Conservation (phyloP, 1,140 invertebrate species). For the Papilio dardanus region DNA sequence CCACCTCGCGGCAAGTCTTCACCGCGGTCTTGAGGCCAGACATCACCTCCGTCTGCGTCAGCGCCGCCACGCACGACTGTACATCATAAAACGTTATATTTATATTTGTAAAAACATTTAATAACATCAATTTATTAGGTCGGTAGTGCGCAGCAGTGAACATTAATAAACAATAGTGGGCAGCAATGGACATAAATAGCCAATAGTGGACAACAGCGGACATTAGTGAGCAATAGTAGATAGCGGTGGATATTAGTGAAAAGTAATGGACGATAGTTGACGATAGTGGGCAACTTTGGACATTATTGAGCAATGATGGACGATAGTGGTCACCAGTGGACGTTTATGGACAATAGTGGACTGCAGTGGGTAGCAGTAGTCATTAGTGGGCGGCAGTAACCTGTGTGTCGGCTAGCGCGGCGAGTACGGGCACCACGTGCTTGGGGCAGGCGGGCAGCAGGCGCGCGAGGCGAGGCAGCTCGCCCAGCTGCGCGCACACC, state of each 20-base stretch:
- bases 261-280: background rate
- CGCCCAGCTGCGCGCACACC: constrained; percentile 95
- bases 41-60: constrained; percentile 92
- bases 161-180: background rate
- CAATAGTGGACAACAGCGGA: no score
- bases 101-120: no score
- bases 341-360: background rate
- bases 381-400: constrained; percentile 72
- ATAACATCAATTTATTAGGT: no score
- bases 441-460: constrained; percentile 90
- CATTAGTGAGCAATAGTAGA: no score
- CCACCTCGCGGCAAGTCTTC: constrained; percentile 91
- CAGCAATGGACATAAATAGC: no score
- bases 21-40: constrained; percentile 93
- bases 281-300: background rate
- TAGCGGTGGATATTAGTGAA: no score
- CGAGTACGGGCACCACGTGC: constrained; percentile 92
- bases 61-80: constrained; percentile 89
- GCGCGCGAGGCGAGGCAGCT: constrained; percentile 94
- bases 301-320: background rate
- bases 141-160: no score
- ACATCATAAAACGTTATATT: constrained; percentile 34
- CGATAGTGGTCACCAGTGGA: background rate
- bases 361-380: background rate
- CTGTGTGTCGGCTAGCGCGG: constrained; percentile 92